Conservation (phyloP, 2,797 vertebrate species). For the Eulemur coronatus region DNA sequence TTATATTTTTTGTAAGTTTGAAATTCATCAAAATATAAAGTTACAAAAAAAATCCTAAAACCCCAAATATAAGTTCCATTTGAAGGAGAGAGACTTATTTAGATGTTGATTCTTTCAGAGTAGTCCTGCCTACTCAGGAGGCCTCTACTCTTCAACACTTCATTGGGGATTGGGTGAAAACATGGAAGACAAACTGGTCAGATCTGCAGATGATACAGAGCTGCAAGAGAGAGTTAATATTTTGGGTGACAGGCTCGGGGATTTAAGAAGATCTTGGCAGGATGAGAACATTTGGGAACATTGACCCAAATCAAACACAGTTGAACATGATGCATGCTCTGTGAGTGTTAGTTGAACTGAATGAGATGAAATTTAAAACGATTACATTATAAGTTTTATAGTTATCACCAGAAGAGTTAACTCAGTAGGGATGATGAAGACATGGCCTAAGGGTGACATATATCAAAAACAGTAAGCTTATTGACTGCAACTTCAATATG, state of each 20-base stretch:
- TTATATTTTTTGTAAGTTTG: not conserved
- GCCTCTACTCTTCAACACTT: not conserved
- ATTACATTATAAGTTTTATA: not conserved
- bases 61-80: not conserved
- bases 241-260: not conserved
- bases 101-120: not conserved
- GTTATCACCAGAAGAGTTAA: not conserved
- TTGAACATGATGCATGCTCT: not conserved
- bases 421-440: not conserved
- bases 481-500: not conserved
- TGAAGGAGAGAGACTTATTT: not conserved
- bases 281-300: not conserved
- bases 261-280: not conserved
- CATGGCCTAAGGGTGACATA: not conserved
- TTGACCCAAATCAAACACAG: not conserved
- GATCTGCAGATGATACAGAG: not conserved
- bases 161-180: not conserved
- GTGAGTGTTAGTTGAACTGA: not conserved
- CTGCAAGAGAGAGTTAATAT: not conserved
- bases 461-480: not conserved
- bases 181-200: not conserved
- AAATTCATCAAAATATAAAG: conserved; percentile 35
- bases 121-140: not conserved
- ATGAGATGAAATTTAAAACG: not conserved
- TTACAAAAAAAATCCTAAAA: not conserved